phyloP scores from a whole-genome alignment of 1,140 invertebrate genomes.

The Drosophila subpulchrella region DNA sequence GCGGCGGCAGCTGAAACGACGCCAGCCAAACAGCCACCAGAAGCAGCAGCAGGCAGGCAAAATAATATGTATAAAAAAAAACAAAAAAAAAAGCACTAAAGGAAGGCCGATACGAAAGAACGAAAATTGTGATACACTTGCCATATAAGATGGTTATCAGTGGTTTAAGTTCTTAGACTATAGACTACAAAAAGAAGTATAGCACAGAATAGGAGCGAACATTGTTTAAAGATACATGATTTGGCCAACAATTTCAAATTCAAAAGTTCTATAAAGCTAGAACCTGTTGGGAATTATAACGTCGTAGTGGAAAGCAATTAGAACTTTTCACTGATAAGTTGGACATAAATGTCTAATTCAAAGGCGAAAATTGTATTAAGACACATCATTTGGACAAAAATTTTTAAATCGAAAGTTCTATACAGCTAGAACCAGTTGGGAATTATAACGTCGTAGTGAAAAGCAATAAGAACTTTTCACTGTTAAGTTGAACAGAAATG shows the following conservation, averaged over 20 bases:
- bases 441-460: neutral
- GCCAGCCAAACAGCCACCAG: constrained; percentile 43
- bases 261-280: neutral
- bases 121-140: constrained; percentile 25
- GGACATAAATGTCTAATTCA: too few species aligned
- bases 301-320: too few species aligned
- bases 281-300: neutral
- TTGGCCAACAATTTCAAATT: too few species aligned
- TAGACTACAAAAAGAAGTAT: too few species aligned
- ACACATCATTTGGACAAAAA: too few species aligned
- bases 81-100: constrained; percentile 39
- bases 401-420: too few species aligned
- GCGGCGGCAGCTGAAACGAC: constrained; percentile 58
- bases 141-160: neutral
- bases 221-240: too few species aligned
- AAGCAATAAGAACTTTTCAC: too few species aligned
- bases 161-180: neutral
- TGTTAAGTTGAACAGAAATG: too few species aligned
- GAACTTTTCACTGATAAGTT: too few species aligned
- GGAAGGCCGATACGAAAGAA: constrained; percentile 3
- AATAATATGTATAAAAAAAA: constrained; percentile 62
- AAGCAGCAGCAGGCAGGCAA: constrained; percentile 63
- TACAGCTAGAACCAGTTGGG: neutral
- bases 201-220: too few species aligned
- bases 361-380: too few species aligned